Evolutionary conservation across 2,797 vertebrate species (phyloP), one percentile per base, ranked within the genome.

Genomic region (Eospalax fontanierii): DNA sequence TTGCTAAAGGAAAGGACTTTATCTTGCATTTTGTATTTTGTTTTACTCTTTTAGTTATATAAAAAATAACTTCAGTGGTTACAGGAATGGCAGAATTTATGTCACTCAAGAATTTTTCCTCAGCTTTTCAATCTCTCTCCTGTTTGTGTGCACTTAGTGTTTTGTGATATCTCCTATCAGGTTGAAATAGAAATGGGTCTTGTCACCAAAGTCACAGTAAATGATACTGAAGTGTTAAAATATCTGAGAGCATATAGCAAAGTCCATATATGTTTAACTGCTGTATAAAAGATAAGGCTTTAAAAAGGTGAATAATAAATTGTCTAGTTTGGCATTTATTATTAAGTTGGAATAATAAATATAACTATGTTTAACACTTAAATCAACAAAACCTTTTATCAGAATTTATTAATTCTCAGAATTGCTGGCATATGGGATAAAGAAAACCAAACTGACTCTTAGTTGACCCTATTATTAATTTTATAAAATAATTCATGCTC

Each of bases 391-490:
- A 61, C 24, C 24, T 73, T 87, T 76, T 87, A 87, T 93, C 1
- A 82, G 26, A 87, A 54, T 15, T 54, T 15, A 54, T 54, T 54
- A 54, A 63, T 63, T 63, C 24, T 63, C 61, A 63, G 61, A 63
- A 88, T 73, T 91, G 22, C 22, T 66, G 12, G 12, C 91, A 1
- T 4, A 26, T 63, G 86, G 11, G 15, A 79, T 40, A 90, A 91
- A 89, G 79, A 24, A n/a, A 89, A 54, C 8, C 50, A 54, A 54
- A 15, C 19, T 71, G 35, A 68, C 0, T 8, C 85, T 82, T 46
- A 76, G 22, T 84, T 96, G 59, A 18, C 73, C 78, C 87, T 86
- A 66, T 46, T 65, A 59, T 40, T 75, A 54, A 87, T 57, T 94
- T 82, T 83, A 76, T 15, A 73, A 65, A 30, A 80, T 0, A 50